Conservation (phyloP, 2,888 invertebrate species). For the Himalopsyche japonica region DNA sequence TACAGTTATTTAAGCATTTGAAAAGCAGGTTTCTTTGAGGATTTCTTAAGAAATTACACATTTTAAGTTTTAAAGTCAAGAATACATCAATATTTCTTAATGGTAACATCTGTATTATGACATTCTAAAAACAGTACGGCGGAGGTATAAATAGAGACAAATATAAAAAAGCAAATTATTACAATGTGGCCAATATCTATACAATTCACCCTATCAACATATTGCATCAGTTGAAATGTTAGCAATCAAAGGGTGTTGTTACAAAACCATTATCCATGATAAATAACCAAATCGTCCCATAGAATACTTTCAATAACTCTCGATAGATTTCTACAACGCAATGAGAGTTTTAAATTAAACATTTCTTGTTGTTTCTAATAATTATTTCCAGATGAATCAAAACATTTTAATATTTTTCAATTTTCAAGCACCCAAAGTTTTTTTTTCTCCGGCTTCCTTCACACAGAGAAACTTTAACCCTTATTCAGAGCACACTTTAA, state of each 20-base stretch:
- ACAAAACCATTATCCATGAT: not conserved
- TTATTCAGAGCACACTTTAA: not conserved
- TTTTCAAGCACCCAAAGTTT: not conserved
- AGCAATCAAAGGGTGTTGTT: not conserved
- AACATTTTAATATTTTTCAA: not conserved
- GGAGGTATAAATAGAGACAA: too few species aligned
- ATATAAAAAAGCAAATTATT: too few species aligned
- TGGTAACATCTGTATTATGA: too few species aligned
- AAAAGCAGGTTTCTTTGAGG: too few species aligned
- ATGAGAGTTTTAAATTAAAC: not conserved
- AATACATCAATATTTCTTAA: too few species aligned
- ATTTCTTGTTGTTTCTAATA: not conserved
- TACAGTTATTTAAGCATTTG: too few species aligned
- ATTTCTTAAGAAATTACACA: too few species aligned
- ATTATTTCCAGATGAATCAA: not conserved
- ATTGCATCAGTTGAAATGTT: too few species aligned
- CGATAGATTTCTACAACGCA: not conserved
- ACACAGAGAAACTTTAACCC: not conserved
- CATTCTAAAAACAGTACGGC: too few species aligned
- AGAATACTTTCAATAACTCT: not conserved
- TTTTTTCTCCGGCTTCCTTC: not conserved
- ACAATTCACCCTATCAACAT: too few species aligned
- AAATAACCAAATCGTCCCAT: not conserved
- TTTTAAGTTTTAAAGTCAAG: too few species aligned
- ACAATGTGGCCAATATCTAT: too few species aligned